Percentiles rank a stretch among this genome's conserved stretches.
Evolutionary conservation across 2,113 vertebrate genomes (phyloP).

Genomic region (Halcyon senegalensis): DNA sequence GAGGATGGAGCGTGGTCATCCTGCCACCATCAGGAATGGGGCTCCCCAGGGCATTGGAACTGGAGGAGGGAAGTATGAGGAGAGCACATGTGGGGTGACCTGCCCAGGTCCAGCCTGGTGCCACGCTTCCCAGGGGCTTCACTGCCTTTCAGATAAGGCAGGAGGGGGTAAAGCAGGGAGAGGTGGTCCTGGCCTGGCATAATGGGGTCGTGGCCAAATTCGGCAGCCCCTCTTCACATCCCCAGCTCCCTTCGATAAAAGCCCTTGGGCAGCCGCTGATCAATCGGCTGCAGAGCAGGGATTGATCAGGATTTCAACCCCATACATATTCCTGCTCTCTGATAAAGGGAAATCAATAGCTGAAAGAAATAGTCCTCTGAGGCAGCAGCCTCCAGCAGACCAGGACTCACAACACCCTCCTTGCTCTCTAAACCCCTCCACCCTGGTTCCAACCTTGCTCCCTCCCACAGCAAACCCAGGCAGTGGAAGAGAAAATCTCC

Average conservation of each 20-base stretch:
- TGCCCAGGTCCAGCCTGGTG: fast-evolving
- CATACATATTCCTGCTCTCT: slow-evolving; percentile 52
- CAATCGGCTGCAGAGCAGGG: background rate
- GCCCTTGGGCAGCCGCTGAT: background rate
- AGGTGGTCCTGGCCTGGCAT: background rate
- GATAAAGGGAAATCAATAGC: slow-evolving; percentile 47
- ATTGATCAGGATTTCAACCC: slow-evolving; percentile 55
- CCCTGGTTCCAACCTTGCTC: fast-evolving
- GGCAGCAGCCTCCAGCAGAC: background rate
- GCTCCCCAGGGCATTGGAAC: background rate
- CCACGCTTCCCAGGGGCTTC: fast-evolving
- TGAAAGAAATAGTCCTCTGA: background rate
- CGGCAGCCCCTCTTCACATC: background rate
- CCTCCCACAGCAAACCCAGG: background rate
- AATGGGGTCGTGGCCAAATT: background rate
- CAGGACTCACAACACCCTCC: background rate
- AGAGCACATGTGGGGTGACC: fast-evolving
- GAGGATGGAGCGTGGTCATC: background rate
- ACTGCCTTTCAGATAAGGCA: fast-evolving
- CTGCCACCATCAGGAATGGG: background rate
- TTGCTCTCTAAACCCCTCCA: background rate
- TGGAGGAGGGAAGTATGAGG: background rate
- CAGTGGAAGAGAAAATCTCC: background rate
- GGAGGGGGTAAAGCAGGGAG: fast-evolving
- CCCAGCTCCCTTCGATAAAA: background rate